Evolutionary conservation across 2,797 vertebrate genomes (phyloP).

Genomic region (Nyctibius grandis): DNA sequence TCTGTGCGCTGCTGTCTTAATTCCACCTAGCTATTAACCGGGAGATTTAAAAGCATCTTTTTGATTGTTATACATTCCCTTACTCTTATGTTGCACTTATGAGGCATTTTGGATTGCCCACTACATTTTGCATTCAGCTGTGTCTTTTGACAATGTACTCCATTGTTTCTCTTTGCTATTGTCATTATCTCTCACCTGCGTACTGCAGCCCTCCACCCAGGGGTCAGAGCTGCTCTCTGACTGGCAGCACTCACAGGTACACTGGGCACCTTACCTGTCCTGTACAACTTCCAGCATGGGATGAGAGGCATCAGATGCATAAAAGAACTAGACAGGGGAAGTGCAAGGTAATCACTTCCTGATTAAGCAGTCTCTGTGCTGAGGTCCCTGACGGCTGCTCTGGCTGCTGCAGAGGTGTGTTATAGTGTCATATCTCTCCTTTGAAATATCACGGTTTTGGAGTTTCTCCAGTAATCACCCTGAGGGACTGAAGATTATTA

Average conservation of each 20-base stretch:
- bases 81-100: neutral
- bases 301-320: neutral
- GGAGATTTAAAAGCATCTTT: neutral
- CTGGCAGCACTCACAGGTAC: neutral
- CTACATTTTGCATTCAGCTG: neutral
- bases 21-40: constrained; percentile 5
- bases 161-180: fast-evolving
- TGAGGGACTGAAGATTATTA: neutral
- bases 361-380: neutral
- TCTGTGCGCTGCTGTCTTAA: neutral
- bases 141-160: neutral
- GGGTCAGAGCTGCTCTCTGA: neutral
- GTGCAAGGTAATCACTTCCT: neutral
- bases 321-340: neutral
- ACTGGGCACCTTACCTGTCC: neutral
- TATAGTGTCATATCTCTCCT: neutral
- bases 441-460: neutral
- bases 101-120: neutral
- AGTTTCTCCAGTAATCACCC: neutral
- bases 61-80: neutral
- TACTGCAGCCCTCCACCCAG: neutral
- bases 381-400: neutral
- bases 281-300: neutral
- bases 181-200: fast-evolving
- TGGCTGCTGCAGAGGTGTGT: neutral